These are phyloP conservation scores for Trichopoda pennipes DNA, from an alignment of 2,888 invertebrate species.

Conservation along the genomic window DNA sequence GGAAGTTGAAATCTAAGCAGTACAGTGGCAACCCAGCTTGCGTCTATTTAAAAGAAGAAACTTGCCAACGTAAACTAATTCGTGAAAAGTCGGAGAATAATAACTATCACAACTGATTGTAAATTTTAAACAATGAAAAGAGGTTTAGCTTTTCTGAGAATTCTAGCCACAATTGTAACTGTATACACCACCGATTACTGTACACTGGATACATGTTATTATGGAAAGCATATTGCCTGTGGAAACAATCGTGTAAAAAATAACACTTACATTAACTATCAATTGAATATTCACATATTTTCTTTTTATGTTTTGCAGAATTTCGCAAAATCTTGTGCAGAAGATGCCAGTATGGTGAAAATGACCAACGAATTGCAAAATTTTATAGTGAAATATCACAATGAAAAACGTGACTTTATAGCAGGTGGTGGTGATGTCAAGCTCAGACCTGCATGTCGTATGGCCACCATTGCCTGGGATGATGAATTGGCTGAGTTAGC, in stretches of 20 bases:
- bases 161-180: background rate
- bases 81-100: too few species aligned
- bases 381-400: constrained; percentile 45
- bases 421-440: constrained; percentile 56
- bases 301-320: constrained; percentile 23
- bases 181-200: constrained; percentile 48
- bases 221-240: constrained; percentile 56
- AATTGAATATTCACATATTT: background rate
- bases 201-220: background rate
- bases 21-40: too few species aligned
- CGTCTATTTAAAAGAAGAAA: too few species aligned
- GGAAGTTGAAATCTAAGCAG: too few species aligned
- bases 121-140: too few species aligned
- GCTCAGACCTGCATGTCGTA: constrained; percentile 72
- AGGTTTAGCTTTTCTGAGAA: too few species aligned
- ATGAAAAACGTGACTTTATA: constrained; percentile 61
- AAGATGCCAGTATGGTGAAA: constrained; percentile 12
- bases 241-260: constrained; percentile 54
- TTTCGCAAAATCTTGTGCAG: constrained; percentile 37
- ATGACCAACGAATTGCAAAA: constrained; percentile 9
- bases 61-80: too few species aligned
- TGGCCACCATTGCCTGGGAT: constrained; percentile 76
- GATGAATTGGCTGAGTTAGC: constrained; percentile 74
- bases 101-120: too few species aligned
- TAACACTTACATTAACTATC: background rate